phyloP scores from a whole-genome alignment of 2,888 invertebrate genomes.

The Acrocyrtus sp. region DNA sequence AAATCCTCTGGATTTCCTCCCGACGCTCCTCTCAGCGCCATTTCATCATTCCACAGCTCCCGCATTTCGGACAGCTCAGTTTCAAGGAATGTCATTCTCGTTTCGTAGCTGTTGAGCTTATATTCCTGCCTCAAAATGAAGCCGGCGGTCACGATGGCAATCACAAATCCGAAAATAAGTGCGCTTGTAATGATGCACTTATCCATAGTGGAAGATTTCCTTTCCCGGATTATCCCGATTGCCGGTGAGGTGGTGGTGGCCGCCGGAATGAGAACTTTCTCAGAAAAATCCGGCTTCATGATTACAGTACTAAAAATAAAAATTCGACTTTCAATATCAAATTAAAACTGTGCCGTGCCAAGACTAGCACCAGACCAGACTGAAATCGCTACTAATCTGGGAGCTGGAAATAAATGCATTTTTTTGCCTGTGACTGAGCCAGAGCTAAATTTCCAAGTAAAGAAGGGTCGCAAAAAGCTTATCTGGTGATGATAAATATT shows the following conservation, averaged over 20 bases:
- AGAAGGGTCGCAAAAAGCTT: too few relatives aligned
- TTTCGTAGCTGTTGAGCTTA: constrained; percentile 50
- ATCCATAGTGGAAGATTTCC: constrained; percentile 18
- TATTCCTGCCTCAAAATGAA: constrained; percentile 56
- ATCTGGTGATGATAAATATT: too few relatives aligned
- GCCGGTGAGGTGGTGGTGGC: constrained; percentile 31
- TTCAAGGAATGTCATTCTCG: constrained; percentile 49
- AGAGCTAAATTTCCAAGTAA: too few relatives aligned
- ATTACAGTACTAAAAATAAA: too few relatives aligned
- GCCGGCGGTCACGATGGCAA: constrained; percentile 53
- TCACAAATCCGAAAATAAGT: constrained; percentile 48
- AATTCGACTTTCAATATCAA: too few relatives aligned
- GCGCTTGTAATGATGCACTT: constrained; percentile 54
- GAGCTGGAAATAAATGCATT: too few relatives aligned
- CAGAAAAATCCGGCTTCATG: constrained; percentile 62
- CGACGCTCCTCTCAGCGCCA: constrained; percentile 27
- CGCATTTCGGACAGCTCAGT: constrained; percentile 42
- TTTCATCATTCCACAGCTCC: constrained; percentile 39
- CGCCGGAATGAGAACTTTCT: constrained; percentile 58
- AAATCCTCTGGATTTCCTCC: constrained; percentile 40
- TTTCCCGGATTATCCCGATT: constrained; percentile 13
- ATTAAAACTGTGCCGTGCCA: too few relatives aligned
- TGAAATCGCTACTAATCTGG: too few relatives aligned
- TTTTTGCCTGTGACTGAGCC: too few relatives aligned
- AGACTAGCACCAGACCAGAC: too few relatives aligned